These are phyloP conservation scores for Malurus splendens DNA, from an alignment of 2,797 vertebrate genomes.

Conservation along the genomic window DNA sequence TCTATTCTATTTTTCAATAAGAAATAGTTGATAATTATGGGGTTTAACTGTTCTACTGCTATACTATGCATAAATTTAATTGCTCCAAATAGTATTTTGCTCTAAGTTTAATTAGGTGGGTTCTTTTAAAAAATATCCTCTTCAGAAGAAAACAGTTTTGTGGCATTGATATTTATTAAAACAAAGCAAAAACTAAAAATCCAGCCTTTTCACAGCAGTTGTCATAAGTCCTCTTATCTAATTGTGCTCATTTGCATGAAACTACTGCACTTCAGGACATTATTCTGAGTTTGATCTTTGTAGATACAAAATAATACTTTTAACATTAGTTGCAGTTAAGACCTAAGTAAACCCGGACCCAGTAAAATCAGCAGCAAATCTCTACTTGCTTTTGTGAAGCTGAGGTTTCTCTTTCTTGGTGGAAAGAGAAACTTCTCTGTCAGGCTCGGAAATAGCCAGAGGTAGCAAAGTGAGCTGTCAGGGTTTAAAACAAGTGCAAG, in stretches of 20 bases:
- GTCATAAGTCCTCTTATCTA: neutral
- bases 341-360: neutral
- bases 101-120: fast-evolving
- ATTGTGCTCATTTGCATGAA: neutral
- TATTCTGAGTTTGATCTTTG: neutral
- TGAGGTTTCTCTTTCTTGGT: neutral
- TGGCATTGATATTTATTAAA: neutral
- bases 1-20: neutral
- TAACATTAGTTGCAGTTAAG: neutral
- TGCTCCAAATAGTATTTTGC: neutral
- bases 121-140: neutral
- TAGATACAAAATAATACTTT: neutral
- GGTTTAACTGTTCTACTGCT: neutral
- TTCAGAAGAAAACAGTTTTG: neutral
- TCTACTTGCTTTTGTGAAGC: neutral
- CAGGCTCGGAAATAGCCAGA: neutral
- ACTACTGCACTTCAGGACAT: neutral
- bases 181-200: neutral
- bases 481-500: neutral
- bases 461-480: neutral
- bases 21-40: neutral
- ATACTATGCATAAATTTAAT: neutral
- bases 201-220: neutral
- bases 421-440: neutral
- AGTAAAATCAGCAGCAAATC: neutral